These are phyloP conservation scores for Parelbella ahira DNA, from an alignment of 2,888 invertebrate species.

Conservation along the genomic window DNA sequence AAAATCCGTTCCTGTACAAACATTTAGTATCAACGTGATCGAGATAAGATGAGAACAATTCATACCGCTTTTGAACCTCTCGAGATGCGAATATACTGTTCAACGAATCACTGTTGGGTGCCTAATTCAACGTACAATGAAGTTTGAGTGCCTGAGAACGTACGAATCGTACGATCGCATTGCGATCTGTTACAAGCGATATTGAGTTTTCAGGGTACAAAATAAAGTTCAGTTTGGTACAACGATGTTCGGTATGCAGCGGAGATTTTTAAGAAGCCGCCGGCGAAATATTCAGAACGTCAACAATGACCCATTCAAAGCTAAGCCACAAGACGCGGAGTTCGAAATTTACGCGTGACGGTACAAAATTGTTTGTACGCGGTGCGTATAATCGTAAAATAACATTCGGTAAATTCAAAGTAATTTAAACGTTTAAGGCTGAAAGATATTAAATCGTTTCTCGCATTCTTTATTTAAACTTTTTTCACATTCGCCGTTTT, in stretches of 20 bases:
- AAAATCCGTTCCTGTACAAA: slow-evolving; percentile 9
- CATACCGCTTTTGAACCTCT: slow-evolving; percentile 2
- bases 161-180: slow-evolving; percentile 1
- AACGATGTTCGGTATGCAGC: slow-evolving; percentile 1
- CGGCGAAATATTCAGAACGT: slow-evolving; percentile 11
- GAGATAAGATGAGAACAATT: slow-evolving; percentile 19
- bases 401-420: slow-evolving; percentile 2
- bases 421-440: slow-evolving; percentile 5
- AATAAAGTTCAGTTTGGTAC: not conserved
- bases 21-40: slow-evolving; percentile 19
- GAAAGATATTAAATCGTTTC: slow-evolving; percentile 4
- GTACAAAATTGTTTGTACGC: slow-evolving; percentile 4
- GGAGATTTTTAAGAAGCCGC: slow-evolving; percentile 19
- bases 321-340: slow-evolving; percentile 7
- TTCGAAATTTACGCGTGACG: slow-evolving; percentile 12
- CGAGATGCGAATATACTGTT: too few species aligned
- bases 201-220: not conserved
- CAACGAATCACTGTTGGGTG: slow-evolving; percentile 16
- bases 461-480: not conserved
- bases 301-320: slow-evolving; percentile 24
- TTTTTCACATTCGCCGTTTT: slow-evolving; percentile 3
- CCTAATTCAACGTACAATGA: slow-evolving; percentile 25
- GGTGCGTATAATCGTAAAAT: slow-evolving; percentile 5
- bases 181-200: not conserved
- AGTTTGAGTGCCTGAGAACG: slow-evolving; percentile 24